Evolutionary conservation across 2,888 invertebrate species (phyloP).

Genomic region (Orthosia gracilis): DNA sequence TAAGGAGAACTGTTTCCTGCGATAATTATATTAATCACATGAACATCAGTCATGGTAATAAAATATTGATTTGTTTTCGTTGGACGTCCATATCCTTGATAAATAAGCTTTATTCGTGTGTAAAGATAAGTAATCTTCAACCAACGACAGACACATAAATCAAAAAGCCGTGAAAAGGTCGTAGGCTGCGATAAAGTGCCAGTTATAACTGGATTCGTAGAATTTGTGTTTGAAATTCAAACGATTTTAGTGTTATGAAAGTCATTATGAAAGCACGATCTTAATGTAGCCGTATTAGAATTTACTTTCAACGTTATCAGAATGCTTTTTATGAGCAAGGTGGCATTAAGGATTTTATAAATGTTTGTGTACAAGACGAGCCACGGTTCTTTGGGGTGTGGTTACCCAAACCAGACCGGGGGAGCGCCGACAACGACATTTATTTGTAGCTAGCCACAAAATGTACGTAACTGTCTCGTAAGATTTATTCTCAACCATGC

Average conservation of each 20-base stretch:
- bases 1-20: constrained; percentile 46
- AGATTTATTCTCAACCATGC: constrained; percentile 88
- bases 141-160: constrained; percentile 84
- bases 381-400: constrained; percentile 73
- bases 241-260: constrained; percentile 54
- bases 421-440: constrained; percentile 80
- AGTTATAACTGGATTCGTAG: constrained; percentile 59
- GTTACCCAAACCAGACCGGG: constrained; percentile 75
- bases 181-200: constrained; percentile 73
- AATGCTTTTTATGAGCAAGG: constrained; percentile 43
- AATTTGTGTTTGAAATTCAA: constrained; percentile 51
- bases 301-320: constrained; percentile 48
- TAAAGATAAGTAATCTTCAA: constrained; percentile 85
- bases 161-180: constrained; percentile 87
- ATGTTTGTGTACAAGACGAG: constrained; percentile 70
- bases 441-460: constrained; percentile 86
- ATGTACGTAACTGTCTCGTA: constrained; percentile 85
- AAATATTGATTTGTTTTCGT: constrained; percentile 74
- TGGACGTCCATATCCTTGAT: constrained; percentile 74
- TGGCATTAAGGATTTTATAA: constrained; percentile 59
- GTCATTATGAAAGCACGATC: constrained; percentile 47
- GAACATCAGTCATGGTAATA: constrained; percentile 64
- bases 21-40: constrained; percentile 54
- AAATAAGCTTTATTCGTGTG: constrained; percentile 82
- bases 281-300: constrained; percentile 45